Base-by-base conservation (phyloP, 2,888 invertebrate species). In the Fragum fragum region DNA sequence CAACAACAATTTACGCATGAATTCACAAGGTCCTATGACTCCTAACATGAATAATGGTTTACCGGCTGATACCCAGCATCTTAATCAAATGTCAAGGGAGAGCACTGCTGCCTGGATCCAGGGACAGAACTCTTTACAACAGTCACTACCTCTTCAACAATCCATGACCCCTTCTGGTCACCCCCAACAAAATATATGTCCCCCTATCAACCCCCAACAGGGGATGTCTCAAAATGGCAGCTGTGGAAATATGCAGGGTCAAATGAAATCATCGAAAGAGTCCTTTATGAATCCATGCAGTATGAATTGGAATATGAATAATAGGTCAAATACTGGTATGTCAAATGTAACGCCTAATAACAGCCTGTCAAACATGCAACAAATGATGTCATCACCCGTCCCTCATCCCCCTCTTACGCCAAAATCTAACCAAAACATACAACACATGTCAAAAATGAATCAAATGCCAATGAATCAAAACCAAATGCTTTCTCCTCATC, bases 261-360 rank as follows among this genome's bases (percentile, higher is more conserved):
- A 71, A 29, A 81, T 47, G 32, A 73, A 63, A 72, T 63, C 71
- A 71, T 63, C 71, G 68, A 82, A 84, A 71, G 84, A 79, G 47
- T 69, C 76, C 53, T 63, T 53, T 32, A 79, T 80, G 72, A 80
- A 66, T 32, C 69, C 66, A 39, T 55, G 52, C 23, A 88, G 79
- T 53, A 85, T 86, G 82, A 88, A 86, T 78, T 88, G 87, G 87
- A 83, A 83, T 39, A 79, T 79, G 71, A 76, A 75, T 53, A 87
- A 73, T 42, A 47, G 47, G 32, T 18, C 57, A 18, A 78, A 82
- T 29, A 74, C 14, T 9, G 42, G 66, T 66, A 11, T 66, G 23
- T 32, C 55, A 18, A 77, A 82, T 32, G 74, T 85, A 75, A 79
- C 78, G 47, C 73, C 76, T 36, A 80, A 75, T 52, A 21, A 42